A percentile compares a stretch with the other conserved stretches of the same genome.
Conservation (phyloP, 2,113 vertebrate species). For the Melanocharis versteri region DNA sequence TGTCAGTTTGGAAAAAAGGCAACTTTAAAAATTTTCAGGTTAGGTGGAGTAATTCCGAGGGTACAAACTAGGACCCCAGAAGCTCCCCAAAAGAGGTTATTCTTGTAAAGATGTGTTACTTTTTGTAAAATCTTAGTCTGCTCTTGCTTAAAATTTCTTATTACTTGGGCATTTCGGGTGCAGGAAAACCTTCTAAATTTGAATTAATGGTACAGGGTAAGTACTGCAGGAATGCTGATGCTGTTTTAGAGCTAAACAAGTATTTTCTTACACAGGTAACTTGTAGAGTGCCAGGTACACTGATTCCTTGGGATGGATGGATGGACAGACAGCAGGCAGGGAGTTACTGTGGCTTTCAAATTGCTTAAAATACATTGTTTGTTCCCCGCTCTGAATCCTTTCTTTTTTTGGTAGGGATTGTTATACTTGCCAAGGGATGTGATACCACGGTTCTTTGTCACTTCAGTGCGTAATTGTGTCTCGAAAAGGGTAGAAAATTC, state of each 20-base stretch:
- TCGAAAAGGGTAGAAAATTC: background rate
- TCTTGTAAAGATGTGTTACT: background rate
- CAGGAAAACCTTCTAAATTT: background rate
- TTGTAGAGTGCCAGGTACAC: rapidly evolving
- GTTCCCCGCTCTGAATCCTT: background rate
- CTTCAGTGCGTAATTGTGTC: background rate
- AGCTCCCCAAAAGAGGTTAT: background rate
- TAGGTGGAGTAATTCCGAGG: background rate
- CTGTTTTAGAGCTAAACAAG: background rate
- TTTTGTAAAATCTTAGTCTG: background rate
- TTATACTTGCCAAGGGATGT: background rate
- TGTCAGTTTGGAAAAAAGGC: background rate
- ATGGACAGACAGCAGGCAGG: background rate
- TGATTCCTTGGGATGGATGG: background rate
- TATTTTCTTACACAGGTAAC: background rate
- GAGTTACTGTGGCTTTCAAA: background rate
- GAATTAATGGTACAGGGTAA: background rate
- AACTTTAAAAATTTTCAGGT: background rate
- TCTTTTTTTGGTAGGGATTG: background rate
- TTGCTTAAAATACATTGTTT: background rate
- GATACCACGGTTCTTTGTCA: background rate
- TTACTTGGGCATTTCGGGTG: background rate
- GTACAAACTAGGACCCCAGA: background rate
- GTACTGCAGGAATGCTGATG: background rate
- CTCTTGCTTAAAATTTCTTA: background rate